Base-by-base conservation (phyloP, 2,797 vertebrate species). In the Pagetopsis macropterus region DNA sequence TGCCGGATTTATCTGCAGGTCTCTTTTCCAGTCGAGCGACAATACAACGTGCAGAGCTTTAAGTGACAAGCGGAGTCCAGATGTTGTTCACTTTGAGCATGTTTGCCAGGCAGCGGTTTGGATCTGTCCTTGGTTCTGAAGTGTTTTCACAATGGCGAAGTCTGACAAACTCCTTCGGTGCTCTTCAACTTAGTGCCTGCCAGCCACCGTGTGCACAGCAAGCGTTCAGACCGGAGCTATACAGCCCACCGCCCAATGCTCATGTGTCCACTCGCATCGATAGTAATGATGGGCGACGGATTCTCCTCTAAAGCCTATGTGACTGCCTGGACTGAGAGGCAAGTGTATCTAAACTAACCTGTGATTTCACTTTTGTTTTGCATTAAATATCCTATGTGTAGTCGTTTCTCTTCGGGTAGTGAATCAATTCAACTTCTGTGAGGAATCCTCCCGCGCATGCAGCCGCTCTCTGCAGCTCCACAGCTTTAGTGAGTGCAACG, bases 51-150 rank as follows among this genome's bases (percentile, higher is more conserved):
- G 71, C 16, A 15, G 62, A 43, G 62, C 70, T 76, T 87, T 83
- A 83, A 23, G 85, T 68, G 79, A 70, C 45, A 41, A 79, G 78
- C 74, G 4, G 64, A 17, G 62, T 89, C 87, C 86, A 92, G 90
- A 89, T 88, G 88, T 88, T 70, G 78, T 33, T 70, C 85, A 86
- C 89, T 87, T 79, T 41, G 65, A 50, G 81, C 83, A 64, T 87
- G 76, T 77, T 81, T 70, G 78, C 76, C 86, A 71, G 31, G 45
- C 82, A 75, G 84, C 72, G 41, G 66, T 72, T 70, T 19, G 90
- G 87, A 86, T 84, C 93, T 94, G 91, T 94, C 93, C 93, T 81
- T 91, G 93, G 93, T 93, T 73, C 93, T 92, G 93, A 94, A 93
- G 75, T 77, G 72, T 51, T 15, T 56, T 14, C 82, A 81, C 65